phyloP scores from a whole-genome alignment of 1,140 invertebrate species.

The Conus ventricosus region DNA sequence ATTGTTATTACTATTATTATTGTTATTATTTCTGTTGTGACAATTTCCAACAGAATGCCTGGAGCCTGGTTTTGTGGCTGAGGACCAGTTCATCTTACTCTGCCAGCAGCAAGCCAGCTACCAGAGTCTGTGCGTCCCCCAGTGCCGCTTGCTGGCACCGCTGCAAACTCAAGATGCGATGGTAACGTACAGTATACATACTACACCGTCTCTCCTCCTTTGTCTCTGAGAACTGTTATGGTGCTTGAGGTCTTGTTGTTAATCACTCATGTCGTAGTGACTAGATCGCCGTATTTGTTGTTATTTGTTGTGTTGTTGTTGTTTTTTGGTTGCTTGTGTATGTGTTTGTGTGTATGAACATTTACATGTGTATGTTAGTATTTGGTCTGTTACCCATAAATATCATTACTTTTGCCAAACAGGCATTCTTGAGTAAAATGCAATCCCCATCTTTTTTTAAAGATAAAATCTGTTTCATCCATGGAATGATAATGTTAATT shows the following conservation, averaged over 20 bases:
- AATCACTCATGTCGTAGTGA: background rate
- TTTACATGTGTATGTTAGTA: background rate
- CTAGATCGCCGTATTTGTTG: too few relatives aligned
- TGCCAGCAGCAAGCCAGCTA: constrained; percentile 9
- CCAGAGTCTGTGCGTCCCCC: background rate
- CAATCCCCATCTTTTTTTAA: too few relatives aligned
- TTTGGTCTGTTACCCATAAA: too few relatives aligned
- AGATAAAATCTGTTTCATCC: too few relatives aligned
- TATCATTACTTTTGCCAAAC: too few relatives aligned
- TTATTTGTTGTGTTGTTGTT: background rate
- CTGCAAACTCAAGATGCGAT: background rate
- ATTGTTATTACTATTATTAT: too few relatives aligned
- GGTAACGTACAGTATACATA: background rate
- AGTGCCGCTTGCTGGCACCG: background rate
- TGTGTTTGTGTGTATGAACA: background rate
- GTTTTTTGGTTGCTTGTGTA: background rate
- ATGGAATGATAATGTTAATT: too few relatives aligned
- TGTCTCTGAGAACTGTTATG: too few relatives aligned
- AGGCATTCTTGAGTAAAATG: too few relatives aligned
- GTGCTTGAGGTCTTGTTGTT: background rate
- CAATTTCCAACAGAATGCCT: background rate
- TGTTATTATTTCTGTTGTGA: too few relatives aligned
- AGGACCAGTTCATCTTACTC: constrained; percentile 15
- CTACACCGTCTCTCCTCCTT: background rate
- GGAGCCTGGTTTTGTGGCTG: constrained; percentile 4